Percentiles rank a stretch among this genome's conserved stretches.
phyloP scores from a whole-genome alignment of 1,140 invertebrate genomes.

The Epicauta chinensis region DNA sequence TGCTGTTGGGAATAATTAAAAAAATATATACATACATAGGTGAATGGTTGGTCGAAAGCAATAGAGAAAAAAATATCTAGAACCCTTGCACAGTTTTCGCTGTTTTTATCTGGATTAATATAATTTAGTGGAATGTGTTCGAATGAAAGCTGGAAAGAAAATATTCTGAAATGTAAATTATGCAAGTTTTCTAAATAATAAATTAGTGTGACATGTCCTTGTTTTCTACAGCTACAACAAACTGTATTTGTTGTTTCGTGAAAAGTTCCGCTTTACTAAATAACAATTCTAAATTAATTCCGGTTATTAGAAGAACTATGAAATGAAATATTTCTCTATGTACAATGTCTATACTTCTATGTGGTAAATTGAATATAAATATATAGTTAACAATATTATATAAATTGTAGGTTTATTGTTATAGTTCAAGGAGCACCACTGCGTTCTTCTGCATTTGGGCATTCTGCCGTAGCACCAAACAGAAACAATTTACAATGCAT shows the following conservation, averaged over 20 bases:
- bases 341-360: too few species aligned
- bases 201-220: constrained; percentile 16
- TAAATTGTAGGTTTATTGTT: constrained; percentile 14
- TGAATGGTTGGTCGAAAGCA: too few species aligned
- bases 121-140: constrained; percentile 9
- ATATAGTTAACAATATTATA: constrained; percentile 12
- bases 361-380: too few species aligned
- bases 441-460: too few species aligned
- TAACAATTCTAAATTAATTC: constrained; percentile 17
- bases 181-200: constrained; percentile 17
- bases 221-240: constrained; percentile 1
- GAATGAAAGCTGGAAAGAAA: constrained; percentile 7
- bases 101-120: constrained; percentile 11
- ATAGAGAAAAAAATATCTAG: too few species aligned
- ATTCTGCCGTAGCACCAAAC: too few species aligned
- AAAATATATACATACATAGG: constrained; percentile 8
- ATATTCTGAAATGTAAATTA: not conserved
- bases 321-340: constrained; percentile 8
- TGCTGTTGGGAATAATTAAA: constrained; percentile 15
- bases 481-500: too few species aligned
- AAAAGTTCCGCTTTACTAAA: constrained; percentile 20
- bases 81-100: constrained; percentile 3
- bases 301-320: constrained; percentile 14
- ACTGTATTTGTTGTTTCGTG: not conserved
- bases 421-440: constrained; percentile 10